Evolutionary conservation across 2,113 vertebrate genomes (phyloP).

Genomic region (Pleuronectes platessa): DNA sequence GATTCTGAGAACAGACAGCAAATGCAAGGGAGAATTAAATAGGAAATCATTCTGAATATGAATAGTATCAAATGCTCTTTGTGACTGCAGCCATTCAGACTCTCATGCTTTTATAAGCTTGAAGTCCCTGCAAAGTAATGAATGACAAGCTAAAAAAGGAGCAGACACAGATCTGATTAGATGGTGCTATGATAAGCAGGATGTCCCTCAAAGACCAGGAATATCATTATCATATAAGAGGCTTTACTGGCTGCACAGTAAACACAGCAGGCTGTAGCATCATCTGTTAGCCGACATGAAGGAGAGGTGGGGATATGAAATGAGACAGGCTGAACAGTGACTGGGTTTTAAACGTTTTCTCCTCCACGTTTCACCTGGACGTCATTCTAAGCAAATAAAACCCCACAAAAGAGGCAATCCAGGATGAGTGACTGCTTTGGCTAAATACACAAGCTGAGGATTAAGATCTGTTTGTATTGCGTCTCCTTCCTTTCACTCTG

Average conservation of each 20-base stretch:
- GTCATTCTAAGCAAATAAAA: neutral
- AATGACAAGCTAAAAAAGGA: neutral
- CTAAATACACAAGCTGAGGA: neutral
- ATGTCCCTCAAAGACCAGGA: slow-evolving; percentile 5
- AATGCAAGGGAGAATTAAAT: too few species aligned
- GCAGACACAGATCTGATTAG: slow-evolving; percentile 11
- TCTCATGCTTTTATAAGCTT: neutral
- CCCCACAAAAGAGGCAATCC: neutral
- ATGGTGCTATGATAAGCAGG: slow-evolving; percentile 4
- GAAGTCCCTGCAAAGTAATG: neutral
- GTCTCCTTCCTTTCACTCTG: neutral
- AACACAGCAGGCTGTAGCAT: neutral
- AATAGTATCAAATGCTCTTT: neutral
- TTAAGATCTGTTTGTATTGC: neutral
- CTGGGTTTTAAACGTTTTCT: neutral
- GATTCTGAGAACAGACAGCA: too few species aligned
- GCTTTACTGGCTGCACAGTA: neutral
- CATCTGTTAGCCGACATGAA: neutral
- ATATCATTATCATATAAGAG: neutral
- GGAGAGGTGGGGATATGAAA: neutral
- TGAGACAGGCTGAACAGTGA: too few species aligned
- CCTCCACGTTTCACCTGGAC: neutral
- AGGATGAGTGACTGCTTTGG: neutral
- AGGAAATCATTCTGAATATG: neutral
- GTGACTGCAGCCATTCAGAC: neutral